These are phyloP conservation scores for Clarias macrocephalus DNA, from an alignment of 2,113 vertebrate genomes.

Conservation along the genomic window DNA sequence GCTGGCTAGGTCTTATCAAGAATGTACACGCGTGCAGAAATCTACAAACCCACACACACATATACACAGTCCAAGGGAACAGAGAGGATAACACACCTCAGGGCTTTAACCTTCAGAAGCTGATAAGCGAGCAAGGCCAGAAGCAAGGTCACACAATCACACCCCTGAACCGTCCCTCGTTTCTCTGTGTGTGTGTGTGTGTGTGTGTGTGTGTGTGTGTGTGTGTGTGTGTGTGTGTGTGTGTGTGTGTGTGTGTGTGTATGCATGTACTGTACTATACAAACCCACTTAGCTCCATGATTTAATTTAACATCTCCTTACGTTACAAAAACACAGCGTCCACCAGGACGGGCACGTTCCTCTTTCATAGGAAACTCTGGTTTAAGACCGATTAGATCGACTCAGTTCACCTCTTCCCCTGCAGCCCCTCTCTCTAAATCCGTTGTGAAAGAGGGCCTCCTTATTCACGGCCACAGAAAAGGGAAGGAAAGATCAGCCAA, in stretches of 20 bases:
- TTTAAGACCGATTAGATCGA: constrained; percentile 49
- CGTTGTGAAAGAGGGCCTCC: constrained; percentile 58
- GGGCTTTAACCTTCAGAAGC: constrained; percentile 50
- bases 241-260: background rate
- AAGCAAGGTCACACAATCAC: constrained; percentile 34
- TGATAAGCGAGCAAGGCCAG: constrained; percentile 39
- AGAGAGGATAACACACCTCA: constrained; percentile 48
- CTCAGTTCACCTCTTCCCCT: constrained; percentile 49
- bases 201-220: background rate
- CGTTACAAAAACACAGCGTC: background rate
- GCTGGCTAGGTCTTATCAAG: constrained; percentile 10
- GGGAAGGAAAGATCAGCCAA: constrained; percentile 43
- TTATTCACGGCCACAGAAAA: constrained; percentile 60
- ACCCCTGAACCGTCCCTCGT: background rate
- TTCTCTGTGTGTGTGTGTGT: background rate
- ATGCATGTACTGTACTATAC: no score
- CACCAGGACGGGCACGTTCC: background rate
- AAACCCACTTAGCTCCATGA: background rate
- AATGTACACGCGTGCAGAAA: constrained; percentile 12
- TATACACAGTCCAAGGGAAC: constrained; percentile 30
- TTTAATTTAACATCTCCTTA: background rate
- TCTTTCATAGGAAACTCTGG: constrained; percentile 20
- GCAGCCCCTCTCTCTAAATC: constrained; percentile 46
- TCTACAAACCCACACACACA: constrained; percentile 35
- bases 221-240: background rate